Conservation (phyloP, 2,888 invertebrate species). For the Limnephilus lunatus region DNA sequence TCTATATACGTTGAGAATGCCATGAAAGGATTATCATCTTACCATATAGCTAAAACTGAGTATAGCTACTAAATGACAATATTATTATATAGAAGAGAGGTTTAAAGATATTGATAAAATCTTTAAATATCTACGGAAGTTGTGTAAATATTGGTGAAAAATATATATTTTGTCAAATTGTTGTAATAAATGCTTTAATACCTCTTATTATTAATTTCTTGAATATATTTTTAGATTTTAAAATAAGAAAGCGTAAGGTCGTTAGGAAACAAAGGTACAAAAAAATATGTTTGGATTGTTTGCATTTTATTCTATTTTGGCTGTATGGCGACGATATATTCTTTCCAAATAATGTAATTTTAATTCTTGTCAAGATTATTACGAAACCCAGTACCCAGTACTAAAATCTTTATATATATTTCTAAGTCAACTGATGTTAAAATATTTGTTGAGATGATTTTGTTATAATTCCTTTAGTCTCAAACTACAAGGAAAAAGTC, state of each 20-base stretch:
- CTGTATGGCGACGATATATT: neutral
- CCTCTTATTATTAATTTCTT: neutral
- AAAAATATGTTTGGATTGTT: neutral
- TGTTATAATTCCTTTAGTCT: neutral
- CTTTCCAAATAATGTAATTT: neutral
- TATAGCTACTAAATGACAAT: neutral
- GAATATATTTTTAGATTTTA: no score
- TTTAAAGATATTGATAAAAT: neutral
- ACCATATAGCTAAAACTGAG: neutral
- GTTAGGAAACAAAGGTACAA: neutral
- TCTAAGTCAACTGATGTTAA: slow-evolving; percentile 2
- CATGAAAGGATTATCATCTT: no score
- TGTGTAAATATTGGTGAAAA: neutral
- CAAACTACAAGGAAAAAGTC: neutral
- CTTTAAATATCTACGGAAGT: neutral
- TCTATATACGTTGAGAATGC: no score
- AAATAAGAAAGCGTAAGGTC: neutral
- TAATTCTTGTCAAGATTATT: neutral
- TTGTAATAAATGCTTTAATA: neutral
- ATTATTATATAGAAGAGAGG: neutral
- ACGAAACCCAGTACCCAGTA: neutral
- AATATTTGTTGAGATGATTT: neutral
- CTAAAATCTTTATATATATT: neutral
- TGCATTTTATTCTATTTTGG: neutral
- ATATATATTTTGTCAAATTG: neutral